phyloP scores from a whole-genome alignment of 2,797 vertebrate genomes.

The Microctenopoma lineatum region DNA sequence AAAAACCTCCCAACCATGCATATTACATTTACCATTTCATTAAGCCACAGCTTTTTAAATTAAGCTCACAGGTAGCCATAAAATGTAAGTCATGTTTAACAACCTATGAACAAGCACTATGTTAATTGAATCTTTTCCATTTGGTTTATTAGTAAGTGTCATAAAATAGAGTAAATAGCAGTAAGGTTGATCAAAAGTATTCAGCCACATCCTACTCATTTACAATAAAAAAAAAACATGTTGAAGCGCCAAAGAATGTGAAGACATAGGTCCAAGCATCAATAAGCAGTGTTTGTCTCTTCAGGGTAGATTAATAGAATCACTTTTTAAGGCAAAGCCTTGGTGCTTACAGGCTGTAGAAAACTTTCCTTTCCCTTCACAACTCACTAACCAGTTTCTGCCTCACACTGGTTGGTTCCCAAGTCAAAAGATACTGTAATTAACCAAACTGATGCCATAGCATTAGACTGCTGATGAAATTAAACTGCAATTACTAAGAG shows the following conservation, averaged over 20 bases:
- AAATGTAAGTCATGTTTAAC: conserved; percentile 70
- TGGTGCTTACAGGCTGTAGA: conserved; percentile 18
- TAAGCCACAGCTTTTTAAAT: conserved; percentile 64
- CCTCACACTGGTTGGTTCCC: conserved; percentile 46
- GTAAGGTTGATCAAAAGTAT: conserved; percentile 37
- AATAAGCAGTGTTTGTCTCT: conserved; percentile 32
- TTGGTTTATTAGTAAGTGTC: conserved; percentile 55
- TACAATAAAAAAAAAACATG: conserved; percentile 18
- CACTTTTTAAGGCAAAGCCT: conserved; percentile 40
- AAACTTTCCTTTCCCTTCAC: conserved; percentile 60
- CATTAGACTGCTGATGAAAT: conserved; percentile 47
- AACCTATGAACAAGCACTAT: conserved; percentile 61
- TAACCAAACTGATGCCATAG: conserved; percentile 38
- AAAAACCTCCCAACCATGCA: conserved; percentile 21
- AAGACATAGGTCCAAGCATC: not conserved
- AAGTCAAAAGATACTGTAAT: conserved; percentile 54
- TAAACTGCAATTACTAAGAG: conserved; percentile 24
- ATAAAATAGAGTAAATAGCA: conserved; percentile 51
- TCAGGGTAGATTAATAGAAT: conserved; percentile 49
- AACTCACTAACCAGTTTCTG: conserved; percentile 64
- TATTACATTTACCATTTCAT: conserved; percentile 69
- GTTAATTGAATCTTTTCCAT: conserved; percentile 63
- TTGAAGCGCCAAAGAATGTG: conserved; percentile 8
- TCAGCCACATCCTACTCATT: conserved; percentile 15
- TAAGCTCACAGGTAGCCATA: conserved; percentile 54